Conservation (phyloP, 2,113 vertebrate species). For the Rhinichthys klamathensis region DNA sequence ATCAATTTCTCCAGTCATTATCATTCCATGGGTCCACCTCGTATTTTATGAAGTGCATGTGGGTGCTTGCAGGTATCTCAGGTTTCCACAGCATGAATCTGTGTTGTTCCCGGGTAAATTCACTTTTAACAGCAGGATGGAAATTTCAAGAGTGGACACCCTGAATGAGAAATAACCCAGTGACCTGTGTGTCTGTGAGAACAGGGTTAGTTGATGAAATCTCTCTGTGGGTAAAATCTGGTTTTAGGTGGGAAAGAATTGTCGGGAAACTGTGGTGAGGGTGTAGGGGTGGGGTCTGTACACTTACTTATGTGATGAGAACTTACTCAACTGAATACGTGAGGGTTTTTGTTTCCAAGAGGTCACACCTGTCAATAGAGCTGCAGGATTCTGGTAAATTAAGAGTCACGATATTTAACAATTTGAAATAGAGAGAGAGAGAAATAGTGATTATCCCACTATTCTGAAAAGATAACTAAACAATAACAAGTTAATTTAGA, state of each 20-base stretch:
- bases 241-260: constrained; percentile 36
- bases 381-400: too few relatives aligned
- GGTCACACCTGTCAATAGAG: background rate
- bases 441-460: too few relatives aligned
- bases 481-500: too few relatives aligned
- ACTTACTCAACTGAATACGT: constrained; percentile 18
- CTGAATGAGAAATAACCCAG: constrained; percentile 34
- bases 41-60: background rate
- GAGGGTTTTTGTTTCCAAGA: constrained; percentile 9
- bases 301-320: constrained; percentile 28
- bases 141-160: constrained; percentile 12
- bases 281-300: constrained; percentile 21
- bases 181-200: constrained; percentile 12
- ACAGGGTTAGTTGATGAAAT: constrained; percentile 1
- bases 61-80: constrained; percentile 8
- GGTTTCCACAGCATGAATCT: constrained; percentile 13
- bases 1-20: background rate
- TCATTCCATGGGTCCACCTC: background rate
- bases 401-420: too few relatives aligned
- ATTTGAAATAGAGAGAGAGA: too few relatives aligned
- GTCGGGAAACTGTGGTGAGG: constrained; percentile 33
- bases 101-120: background rate
- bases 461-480: too few relatives aligned
- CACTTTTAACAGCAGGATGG: constrained; percentile 3
- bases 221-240: constrained; percentile 1